These are phyloP conservation scores for Rotaria macrura DNA, from an alignment of 2,888 invertebrate genomes.

Conservation along the genomic window DNA sequence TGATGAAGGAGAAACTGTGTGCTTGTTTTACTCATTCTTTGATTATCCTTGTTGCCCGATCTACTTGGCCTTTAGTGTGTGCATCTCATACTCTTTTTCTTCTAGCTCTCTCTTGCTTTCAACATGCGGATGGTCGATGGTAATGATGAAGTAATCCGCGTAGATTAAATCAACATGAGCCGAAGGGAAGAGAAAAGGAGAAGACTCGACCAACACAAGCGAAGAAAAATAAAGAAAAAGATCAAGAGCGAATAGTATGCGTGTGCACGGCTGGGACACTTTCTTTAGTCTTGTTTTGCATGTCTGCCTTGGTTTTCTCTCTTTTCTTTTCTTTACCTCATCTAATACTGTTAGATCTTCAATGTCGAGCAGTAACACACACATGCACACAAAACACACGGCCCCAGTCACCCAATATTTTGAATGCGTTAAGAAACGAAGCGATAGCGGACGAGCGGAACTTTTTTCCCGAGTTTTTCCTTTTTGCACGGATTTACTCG, in stretches of 20 bases:
- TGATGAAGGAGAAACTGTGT: background rate
- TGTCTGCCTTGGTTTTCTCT: background rate
- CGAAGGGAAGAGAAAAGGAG: background rate
- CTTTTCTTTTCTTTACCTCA: background rate
- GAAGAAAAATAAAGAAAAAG: background rate
- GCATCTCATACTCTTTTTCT: conserved; percentile 1
- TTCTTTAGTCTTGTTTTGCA: background rate
- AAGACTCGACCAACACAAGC: background rate
- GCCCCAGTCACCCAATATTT: background rate
- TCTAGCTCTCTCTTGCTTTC: background rate
- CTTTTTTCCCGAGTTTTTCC: background rate
- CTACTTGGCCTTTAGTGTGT: background rate
- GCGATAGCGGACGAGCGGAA: background rate
- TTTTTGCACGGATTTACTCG: background rate
- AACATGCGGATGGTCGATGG: conserved; percentile 7
- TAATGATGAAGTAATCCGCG: conserved; percentile 11
- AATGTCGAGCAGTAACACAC: background rate
- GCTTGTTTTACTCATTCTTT: background rate
- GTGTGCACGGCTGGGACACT: background rate
- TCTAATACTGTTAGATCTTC: background rate
- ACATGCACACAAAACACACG: background rate
- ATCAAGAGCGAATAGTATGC: background rate
- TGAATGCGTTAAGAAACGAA: background rate
- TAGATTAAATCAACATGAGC: conserved; percentile 12
- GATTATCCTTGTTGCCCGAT: conserved; percentile 15